Conservation (phyloP, 2,888 invertebrate genomes). For the Phyto melanocephala region DNA sequence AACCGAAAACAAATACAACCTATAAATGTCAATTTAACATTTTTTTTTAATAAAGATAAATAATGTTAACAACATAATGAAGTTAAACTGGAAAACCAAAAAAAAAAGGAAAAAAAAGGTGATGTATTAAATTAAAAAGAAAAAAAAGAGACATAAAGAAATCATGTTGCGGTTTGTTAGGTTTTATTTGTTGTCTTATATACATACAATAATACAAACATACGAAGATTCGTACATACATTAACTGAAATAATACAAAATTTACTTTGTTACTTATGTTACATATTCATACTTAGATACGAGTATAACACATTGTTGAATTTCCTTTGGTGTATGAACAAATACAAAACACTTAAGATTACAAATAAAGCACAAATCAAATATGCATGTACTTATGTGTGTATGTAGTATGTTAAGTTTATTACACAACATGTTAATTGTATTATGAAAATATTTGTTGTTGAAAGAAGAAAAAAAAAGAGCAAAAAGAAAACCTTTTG, state of each 20-base stretch:
- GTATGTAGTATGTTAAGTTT: conserved; percentile 22
- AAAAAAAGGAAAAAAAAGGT: conserved; percentile 3
- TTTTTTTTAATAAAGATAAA: conserved; percentile 32
- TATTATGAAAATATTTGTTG: conserved; percentile 26
- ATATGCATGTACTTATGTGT: too few relatives aligned
- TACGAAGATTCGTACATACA: neutral
- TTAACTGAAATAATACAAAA: neutral
- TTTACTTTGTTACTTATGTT: conserved; percentile 36
- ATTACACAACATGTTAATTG: conserved; percentile 40
- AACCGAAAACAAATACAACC: neutral
- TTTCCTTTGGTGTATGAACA: conserved; percentile 44
- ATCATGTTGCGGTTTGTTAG: conserved; percentile 62
- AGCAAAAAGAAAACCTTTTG: neutral
- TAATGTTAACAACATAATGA: conserved; percentile 17
- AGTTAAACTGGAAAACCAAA: neutral
- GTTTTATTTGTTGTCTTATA: conserved; percentile 19
- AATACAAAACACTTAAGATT: neutral
- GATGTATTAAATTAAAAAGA: neutral
- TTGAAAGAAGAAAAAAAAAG: too few relatives aligned
- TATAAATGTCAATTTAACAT: conserved; percentile 51
- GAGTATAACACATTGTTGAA: neutral
- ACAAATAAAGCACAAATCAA: neutral
- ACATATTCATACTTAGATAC: neutral
- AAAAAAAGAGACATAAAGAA: conserved; percentile 33
- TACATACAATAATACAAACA: neutral